Conservation (phyloP, 1,140 invertebrate species). For the Tribolium madens region DNA sequence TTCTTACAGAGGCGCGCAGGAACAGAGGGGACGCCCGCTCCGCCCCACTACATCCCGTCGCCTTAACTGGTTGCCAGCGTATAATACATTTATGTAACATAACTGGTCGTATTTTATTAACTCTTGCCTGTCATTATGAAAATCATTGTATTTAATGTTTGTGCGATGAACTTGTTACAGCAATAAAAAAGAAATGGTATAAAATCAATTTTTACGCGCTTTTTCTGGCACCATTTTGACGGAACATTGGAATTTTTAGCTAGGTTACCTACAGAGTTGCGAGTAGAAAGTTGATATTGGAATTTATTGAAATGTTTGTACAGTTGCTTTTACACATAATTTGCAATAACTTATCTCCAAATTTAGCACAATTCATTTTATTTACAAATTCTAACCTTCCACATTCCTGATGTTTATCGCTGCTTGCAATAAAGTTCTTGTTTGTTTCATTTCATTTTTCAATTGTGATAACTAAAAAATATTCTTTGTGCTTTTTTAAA, state of each 20-base stretch:
- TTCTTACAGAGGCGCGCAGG: conserved; percentile 22
- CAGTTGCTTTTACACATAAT: too few species aligned
- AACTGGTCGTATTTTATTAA: conserved; percentile 27
- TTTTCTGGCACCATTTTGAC: neutral
- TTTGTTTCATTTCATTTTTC: neutral
- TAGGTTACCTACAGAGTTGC: neutral
- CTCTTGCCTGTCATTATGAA: neutral
- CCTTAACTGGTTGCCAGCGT: conserved; percentile 28
- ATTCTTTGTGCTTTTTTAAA: neutral
- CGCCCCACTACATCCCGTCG: conserved; percentile 36
- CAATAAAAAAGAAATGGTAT: neutral
- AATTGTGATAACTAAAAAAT: neutral
- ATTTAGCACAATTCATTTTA: too few species aligned
- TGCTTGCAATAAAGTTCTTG: neutral
- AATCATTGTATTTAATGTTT: neutral
- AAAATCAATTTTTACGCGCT: neutral
- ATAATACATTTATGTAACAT: conserved; percentile 25
- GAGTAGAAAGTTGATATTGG: neutral
- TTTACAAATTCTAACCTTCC: too few species aligned
- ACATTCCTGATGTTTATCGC: neutral
- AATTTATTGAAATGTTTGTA: too few species aligned
- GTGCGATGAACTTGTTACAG: neutral
- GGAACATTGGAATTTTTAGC: neutral
- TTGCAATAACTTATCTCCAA: too few species aligned
- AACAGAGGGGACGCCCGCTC: conserved; percentile 41